Base-by-base conservation (phyloP, 2,113 vertebrate genomes). In the Ia io region DNA sequence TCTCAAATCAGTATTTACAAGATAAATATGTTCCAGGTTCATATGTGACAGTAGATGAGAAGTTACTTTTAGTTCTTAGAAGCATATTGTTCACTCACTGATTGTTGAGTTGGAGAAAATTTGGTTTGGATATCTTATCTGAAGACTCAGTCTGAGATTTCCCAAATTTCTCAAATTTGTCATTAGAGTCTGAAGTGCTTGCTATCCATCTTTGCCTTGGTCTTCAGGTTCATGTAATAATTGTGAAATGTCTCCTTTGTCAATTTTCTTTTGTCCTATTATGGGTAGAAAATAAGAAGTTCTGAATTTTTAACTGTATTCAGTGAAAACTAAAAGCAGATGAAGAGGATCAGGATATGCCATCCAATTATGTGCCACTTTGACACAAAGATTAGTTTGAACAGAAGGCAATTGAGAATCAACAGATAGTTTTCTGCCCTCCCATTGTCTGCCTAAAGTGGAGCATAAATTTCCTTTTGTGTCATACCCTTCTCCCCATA, bases 81-180 rank as follows among this genome's bases (percentile, higher is more conserved):
- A 88, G 28, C 63, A 13, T 22, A 18, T 88, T 92, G 35, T 85
- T 88, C 32, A 49, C 37, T 86, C 37, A 30, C 70, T 67, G 71
- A 79, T 88, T 88, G 25, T 90, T 92, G 84, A 92, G 22, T 93
- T 73, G 88, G 40, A 85, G 88, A 93, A 91, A 67, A 49, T 84
- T 82, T 90, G n/a, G 56, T 17, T 86, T 70, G 37, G 5, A 17
- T 42, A 23, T 42, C 9, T 91, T 35, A 80, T 59, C 35, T 59
- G 30, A 73, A 80, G 25, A 73, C 49, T 71, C 40, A 73, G 47
- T 82, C 63, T 65, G 59, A 92, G 40, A 59, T 87, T 53, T 67
- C 63, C 30, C 32, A 13, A 1, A 37, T 82, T 59, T 85, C 37
- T 73, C 7, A n/a, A n/a, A n/a, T n/a, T n/a, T 84, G 40, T 49